phyloP scores from a whole-genome alignment of 2,888 invertebrate species.

The Smittia aterrima region DNA sequence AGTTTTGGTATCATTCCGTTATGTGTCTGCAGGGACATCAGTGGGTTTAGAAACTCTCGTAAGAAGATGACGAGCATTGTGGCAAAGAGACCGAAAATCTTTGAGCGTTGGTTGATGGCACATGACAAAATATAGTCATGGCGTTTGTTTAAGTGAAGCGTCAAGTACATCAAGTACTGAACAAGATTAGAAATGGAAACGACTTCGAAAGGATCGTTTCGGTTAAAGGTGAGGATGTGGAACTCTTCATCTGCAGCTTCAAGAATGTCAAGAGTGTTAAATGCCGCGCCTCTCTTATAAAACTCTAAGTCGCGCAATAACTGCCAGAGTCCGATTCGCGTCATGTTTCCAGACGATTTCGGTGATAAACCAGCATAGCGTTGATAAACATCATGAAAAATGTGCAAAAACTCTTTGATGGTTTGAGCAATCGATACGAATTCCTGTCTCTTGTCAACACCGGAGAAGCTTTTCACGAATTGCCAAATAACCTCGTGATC shows the following conservation, averaged over 20 bases:
- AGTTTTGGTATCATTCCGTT: neutral
- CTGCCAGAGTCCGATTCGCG: constrained; percentile 24
- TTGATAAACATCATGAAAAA: neutral
- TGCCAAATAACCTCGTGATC: constrained; percentile 19
- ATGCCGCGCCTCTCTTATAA: neutral
- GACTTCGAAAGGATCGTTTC: constrained; percentile 13
- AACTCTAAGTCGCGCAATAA: neutral
- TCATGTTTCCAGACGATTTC: neutral
- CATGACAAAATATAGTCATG: neutral
- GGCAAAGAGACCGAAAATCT: constrained; percentile 26
- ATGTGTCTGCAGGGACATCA: neutral
- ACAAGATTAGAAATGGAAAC: constrained; percentile 25
- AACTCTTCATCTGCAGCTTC: constrained; percentile 19
- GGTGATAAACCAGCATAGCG: neutral
- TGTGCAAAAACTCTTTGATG: neutral
- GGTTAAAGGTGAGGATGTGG: constrained; percentile 12
- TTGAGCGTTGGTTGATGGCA: constrained; percentile 20
- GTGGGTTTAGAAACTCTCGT: constrained; percentile 15
- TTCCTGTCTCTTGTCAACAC: neutral
- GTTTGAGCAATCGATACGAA: constrained; percentile 15
- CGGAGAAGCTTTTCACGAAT: neutral
- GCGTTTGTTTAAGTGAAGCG: constrained; percentile 17
- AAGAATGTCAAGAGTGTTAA: constrained; percentile 14
- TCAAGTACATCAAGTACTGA: constrained; percentile 12
- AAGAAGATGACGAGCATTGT: constrained; percentile 27